Percentiles rank a stretch among this genome's conserved stretches.
Conservation (phyloP, 2,888 invertebrate genomes). For the Lasioglossum pauxillum region DNA sequence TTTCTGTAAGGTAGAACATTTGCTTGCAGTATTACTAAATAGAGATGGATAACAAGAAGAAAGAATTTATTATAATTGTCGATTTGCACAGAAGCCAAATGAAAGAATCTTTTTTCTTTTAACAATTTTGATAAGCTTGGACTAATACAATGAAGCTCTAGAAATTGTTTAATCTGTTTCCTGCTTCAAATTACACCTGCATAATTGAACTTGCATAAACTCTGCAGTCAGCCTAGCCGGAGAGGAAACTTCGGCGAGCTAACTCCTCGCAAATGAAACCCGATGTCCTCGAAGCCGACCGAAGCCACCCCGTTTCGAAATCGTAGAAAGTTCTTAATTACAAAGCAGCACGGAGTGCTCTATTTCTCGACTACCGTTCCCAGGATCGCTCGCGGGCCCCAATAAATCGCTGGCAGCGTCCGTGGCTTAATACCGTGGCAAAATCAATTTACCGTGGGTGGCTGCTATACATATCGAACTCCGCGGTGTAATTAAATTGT, state of each 20-base stretch:
- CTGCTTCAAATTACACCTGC: too few relatives aligned
- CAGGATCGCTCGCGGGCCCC: constrained; percentile 76
- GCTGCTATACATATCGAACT: constrained; percentile 82
- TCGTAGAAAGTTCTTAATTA: constrained; percentile 18
- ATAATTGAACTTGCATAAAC: too few relatives aligned
- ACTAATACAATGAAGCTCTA: too few relatives aligned
- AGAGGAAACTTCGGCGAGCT: neutral
- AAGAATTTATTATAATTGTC: too few relatives aligned
- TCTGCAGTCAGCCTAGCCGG: neutral
- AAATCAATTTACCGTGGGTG: constrained; percentile 85
- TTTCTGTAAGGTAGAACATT: too few relatives aligned
- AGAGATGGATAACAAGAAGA: too few relatives aligned
- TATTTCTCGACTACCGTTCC: constrained; percentile 81
- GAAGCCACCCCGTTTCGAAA: constrained; percentile 3
- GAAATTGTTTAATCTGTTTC: too few relatives aligned
- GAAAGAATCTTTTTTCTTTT: too few relatives aligned
- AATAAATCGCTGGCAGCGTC: constrained; percentile 79
- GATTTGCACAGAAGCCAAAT: too few relatives aligned
- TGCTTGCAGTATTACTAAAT: too few relatives aligned
- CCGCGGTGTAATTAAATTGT: constrained; percentile 84
- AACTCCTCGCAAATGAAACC: neutral
- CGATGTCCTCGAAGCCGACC: neutral
- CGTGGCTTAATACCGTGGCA: constrained; percentile 83
- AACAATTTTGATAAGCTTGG: too few relatives aligned
- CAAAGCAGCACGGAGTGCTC: constrained; percentile 60